These are phyloP conservation scores for Thyatira batis DNA, from an alignment of 2,888 invertebrate genomes.

Conservation along the genomic window DNA sequence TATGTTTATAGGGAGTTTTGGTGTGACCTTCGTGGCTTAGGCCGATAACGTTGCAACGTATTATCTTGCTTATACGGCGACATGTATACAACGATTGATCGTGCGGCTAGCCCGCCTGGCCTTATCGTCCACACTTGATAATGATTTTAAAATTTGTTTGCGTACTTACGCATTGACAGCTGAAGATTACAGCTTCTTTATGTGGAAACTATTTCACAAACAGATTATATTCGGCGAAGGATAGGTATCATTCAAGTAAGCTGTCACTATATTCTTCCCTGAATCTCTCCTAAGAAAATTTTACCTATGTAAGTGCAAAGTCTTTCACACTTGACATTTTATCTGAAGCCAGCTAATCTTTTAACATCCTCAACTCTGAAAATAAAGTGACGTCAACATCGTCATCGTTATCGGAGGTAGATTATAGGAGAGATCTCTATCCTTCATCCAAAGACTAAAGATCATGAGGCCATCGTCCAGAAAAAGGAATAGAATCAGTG, in stretches of 20 bases:
- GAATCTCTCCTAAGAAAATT: too few relatives aligned
- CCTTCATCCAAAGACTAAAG: constrained; percentile 61
- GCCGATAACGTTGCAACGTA: constrained; percentile 67
- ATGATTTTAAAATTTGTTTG: constrained; percentile 73
- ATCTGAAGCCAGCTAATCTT: too few relatives aligned
- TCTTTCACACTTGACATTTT: too few relatives aligned
- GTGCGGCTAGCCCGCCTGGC: constrained; percentile 47
- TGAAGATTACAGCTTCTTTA: constrained; percentile 50
- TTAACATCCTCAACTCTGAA: constrained; percentile 18
- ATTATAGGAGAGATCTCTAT: constrained; percentile 55
- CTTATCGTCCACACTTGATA: constrained; percentile 71
- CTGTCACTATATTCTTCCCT: too few relatives aligned
- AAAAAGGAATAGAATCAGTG: too few relatives aligned
- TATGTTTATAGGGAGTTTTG: constrained; percentile 48
- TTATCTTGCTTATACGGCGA: constrained; percentile 48
- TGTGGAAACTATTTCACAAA: constrained; percentile 22
- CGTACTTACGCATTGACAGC: constrained; percentile 61
- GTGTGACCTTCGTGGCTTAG: constrained; percentile 59
- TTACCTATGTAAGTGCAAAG: too few relatives aligned
- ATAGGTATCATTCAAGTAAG: too few relatives aligned
- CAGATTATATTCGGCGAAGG: too few relatives aligned
- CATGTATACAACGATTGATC: constrained; percentile 68
- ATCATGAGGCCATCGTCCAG: constrained; percentile 37
- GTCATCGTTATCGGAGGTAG: not conserved
- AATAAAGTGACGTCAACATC: too few relatives aligned